phyloP scores from a whole-genome alignment of 1,140 invertebrate genomes.

The Archegozetes longisetosus region DNA sequence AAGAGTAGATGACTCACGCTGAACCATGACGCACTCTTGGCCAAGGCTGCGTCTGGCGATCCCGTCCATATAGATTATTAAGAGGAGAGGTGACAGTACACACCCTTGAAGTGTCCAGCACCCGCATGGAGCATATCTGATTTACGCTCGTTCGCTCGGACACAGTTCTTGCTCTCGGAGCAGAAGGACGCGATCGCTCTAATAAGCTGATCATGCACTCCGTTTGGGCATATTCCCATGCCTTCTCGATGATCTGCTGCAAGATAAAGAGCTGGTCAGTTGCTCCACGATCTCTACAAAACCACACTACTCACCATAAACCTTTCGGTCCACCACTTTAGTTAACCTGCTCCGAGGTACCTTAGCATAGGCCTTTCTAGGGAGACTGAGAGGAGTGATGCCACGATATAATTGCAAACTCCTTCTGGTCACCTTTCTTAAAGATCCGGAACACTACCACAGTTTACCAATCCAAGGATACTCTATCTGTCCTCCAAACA shows the following conservation, averaged over 20 bases:
- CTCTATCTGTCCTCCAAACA: not conserved
- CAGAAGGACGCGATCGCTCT: not conserved
- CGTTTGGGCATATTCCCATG: conserved; percentile 1
- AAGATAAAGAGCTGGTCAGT: conserved; percentile 7
- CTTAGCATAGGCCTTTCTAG: not conserved
- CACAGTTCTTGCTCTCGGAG: not conserved
- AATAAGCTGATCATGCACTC: not conserved
- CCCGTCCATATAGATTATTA: not conserved
- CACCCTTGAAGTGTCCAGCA: not conserved
- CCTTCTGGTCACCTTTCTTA: conserved; percentile 2
- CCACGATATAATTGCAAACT: not conserved
- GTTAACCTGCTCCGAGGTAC: not conserved
- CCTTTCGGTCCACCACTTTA: not conserved
- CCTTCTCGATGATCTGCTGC: conserved; percentile 14
- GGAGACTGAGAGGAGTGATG: conserved; percentile 1
- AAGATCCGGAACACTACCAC: not conserved
- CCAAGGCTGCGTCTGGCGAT: not conserved
- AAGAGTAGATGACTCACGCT: not conserved
- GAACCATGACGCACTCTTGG: not conserved
- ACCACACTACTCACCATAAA: conserved; percentile 6
- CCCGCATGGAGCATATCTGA: not conserved
- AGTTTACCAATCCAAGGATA: no score
- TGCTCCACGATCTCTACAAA: not conserved
- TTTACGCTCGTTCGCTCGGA: not conserved
- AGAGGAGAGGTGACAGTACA: not conserved